phyloP scores from a whole-genome alignment of 2,797 vertebrate species.

The Sebastes dallii region DNA sequence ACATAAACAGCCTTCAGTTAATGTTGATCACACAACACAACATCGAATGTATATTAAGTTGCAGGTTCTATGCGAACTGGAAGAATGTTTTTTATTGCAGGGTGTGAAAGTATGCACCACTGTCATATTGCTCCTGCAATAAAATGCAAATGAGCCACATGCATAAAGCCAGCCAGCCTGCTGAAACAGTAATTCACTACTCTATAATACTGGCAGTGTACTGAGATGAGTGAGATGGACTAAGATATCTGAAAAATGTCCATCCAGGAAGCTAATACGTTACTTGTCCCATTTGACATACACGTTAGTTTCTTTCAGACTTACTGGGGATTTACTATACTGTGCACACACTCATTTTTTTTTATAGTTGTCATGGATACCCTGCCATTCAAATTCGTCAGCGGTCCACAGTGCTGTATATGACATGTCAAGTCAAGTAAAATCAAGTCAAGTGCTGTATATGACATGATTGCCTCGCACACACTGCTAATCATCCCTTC shows the following conservation, averaged over 20 bases:
- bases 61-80: neutral
- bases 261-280: constrained; percentile 6
- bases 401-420: constrained; percentile 28
- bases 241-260: constrained; percentile 18
- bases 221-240: neutral
- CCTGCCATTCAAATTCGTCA: constrained; percentile 51
- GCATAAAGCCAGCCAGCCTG: constrained; percentile 8
- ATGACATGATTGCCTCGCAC: constrained; percentile 43
- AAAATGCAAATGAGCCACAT: constrained; percentile 38
- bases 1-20: neutral
- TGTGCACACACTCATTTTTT: constrained; percentile 9
- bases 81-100: neutral
- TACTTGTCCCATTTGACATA: constrained; percentile 24
- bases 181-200: constrained; percentile 21
- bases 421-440: neutral
- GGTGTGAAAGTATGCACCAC: neutral
- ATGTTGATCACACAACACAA: neutral
- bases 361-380: constrained; percentile 48
- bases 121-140: constrained; percentile 7
- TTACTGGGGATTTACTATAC: constrained; percentile 31
- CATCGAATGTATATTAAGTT: neutral
- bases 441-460: neutral
- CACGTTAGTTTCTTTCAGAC: constrained; percentile 6
- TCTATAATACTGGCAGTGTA: neutral
- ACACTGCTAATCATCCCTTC: constrained; percentile 41